These are phyloP conservation scores for Pammene fasciana DNA, from an alignment of 2,888 invertebrate genomes.

Conservation along the genomic window DNA sequence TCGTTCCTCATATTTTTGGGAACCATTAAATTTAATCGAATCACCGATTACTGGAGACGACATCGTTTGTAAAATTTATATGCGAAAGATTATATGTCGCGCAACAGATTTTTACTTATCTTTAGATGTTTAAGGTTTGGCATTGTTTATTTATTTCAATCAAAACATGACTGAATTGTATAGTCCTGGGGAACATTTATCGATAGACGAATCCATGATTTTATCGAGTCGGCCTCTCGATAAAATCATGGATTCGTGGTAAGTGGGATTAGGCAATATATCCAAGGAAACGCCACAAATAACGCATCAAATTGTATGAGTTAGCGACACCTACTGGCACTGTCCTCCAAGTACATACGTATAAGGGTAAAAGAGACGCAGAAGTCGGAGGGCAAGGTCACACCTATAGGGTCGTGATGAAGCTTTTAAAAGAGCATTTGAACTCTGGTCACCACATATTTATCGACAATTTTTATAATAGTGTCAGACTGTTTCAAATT, in stretches of 20 bases:
- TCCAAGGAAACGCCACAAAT: too few species aligned
- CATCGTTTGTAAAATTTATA: conserved; percentile 51
- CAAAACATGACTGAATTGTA: too few species aligned
- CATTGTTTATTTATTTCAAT: too few species aligned
- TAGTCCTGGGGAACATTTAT: too few species aligned
- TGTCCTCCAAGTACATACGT: background rate
- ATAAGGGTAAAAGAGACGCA: background rate
- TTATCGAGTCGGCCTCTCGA: too few species aligned
- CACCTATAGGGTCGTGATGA: background rate
- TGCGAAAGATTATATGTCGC: conserved; percentile 39
- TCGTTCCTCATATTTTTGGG: conserved; percentile 57
- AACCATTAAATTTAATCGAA: conserved; percentile 52
- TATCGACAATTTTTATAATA: conserved; percentile 1
- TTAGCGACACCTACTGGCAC: conserved; percentile 54
- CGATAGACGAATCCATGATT: too few species aligned
- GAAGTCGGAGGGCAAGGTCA: background rate
- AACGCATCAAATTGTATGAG: too few species aligned
- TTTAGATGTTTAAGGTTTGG: conserved; percentile 52
- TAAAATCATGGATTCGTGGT: too few species aligned
- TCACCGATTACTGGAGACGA: conserved; percentile 59
- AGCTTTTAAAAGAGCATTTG: background rate
- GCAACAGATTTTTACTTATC: conserved; percentile 53
- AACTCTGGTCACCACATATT: background rate
- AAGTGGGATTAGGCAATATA: too few species aligned
- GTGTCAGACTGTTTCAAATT: background rate